Base-by-base conservation (phyloP, 2,797 vertebrate species). In the Petrocephalus sullivani region DNA sequence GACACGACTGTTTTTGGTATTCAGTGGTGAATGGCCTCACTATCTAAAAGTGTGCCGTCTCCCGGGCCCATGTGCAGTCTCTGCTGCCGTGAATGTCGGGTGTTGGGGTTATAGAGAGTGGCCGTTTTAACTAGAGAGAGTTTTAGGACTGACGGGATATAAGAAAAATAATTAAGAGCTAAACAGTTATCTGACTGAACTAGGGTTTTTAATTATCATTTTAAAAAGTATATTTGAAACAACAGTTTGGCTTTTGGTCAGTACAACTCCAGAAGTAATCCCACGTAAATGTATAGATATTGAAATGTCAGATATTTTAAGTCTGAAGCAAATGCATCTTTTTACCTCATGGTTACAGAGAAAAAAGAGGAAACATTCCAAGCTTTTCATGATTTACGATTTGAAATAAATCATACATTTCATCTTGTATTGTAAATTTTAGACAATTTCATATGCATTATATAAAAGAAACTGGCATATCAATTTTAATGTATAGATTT, bases 401-500 rank as follows among this genome's bases (percentile, higher is more conserved):
- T 97, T 94, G 95, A 95, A 92, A 95, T 90, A 89, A 91, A 94
- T 94, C 95, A 95, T 94, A 93, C 93, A 94, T 96, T 95, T 96
- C 94, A 98, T 97, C 96, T 97, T 97, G 97, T 98, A 98, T 98
- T 99, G 98, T 99, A 99, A 99, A 99, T 99, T 97, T 98, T 98
- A 98, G 96, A 99, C 97, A 96, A 97, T 98, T 98, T 98, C 98
- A 97, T 99, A 99, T 96, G 96, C 97, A 97, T 98, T 98, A 97
- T 99, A 98, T 98, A 97, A 98, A 98, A 98, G 96, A 98, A 97
- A 97, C 97, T 97, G 97, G 97, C 97, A 97, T 99, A 99, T 98
- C 97, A 95, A 97, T 97, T 98, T 98, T 98, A 98, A 98, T 99
- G 98, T 99, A 99, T 99, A 99, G 98, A 98, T 98, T 99, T 98